Base-by-base conservation (phyloP, 1,140 invertebrate genomes). In the Drosophila melanogaster region DNA sequence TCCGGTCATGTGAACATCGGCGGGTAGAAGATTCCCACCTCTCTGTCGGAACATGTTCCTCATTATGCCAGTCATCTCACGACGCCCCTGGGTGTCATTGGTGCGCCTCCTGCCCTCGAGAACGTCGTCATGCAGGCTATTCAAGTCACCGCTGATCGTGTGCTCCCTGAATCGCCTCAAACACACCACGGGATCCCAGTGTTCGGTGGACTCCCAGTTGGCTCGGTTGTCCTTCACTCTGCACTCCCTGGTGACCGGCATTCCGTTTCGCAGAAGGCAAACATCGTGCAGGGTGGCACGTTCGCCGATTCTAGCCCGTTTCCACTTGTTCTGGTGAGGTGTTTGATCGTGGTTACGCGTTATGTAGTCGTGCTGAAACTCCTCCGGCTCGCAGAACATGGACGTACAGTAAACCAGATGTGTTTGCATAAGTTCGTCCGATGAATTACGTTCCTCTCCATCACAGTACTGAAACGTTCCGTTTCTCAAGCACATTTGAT, bases 211-310 rank as follows among this genome's bases (percentile, higher is more conserved):
- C 10, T 81, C 80, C 90, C 90, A 92, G 12, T 56, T 26, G 4
- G 90, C 84, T 0, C 57, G 37, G 11, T 2, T 44, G 0, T 38
- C 24, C 4, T 64, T 7, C 10, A 64, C 0, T 0, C 44, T 24
- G 24, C 90, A 92, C 22, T 47, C 17, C 1, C 90, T 64, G 1
- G 83, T 90, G n/a, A 92, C 65, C 4, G 87, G 87, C 30, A 92
- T 38, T 26, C 90, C 90, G 22, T 90, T 90, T 0, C 47, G 47
- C 0, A 69, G 47, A 2, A 92, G 50, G 5, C 90, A 92, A 2
- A 90, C 49, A 12, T 90, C 81, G 11, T 79, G 74, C 4, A 90
- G 35, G 0, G 67, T 80, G 6, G 75, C 84, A 3, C 19, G 14
- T 40, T 91, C 77, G 3, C 85, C 84, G 15, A 84, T 51, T 17